Conservation (phyloP, 2,888 invertebrate species). For the Octonoba sinensis region DNA sequence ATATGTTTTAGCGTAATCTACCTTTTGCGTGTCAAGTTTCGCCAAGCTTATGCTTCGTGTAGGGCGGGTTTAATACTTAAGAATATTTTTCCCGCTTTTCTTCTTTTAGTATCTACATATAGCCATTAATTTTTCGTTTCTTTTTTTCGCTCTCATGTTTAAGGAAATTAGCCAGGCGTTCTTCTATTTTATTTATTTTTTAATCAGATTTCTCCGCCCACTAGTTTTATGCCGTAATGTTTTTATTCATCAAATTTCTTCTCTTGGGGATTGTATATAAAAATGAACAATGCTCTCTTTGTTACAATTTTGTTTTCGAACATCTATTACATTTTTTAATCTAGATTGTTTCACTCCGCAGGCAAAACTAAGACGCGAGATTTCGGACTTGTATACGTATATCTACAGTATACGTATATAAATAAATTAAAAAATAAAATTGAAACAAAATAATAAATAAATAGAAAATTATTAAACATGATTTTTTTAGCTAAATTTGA, state of each 20-base stretch:
- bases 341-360: no score
- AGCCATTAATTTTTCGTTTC: conserved; percentile 36
- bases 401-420: no score
- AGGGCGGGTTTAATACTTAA: not conserved
- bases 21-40: not conserved
- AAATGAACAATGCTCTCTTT: not conserved
- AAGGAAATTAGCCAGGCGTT: conserved; percentile 52
- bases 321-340: no score
- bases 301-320: no score
- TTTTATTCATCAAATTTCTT: conserved; percentile 39
- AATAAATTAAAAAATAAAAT: no score
- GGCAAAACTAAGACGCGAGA: no score
- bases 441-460: no score
- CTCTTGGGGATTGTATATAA: conserved; percentile 3
- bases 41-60: conserved; percentile 11
- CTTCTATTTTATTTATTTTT: conserved; percentile 24
- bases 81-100: conserved; percentile 10
- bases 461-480: no score
- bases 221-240: conserved; percentile 38
- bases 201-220: conserved; percentile 33
- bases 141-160: conserved; percentile 25
- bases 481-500: no score
- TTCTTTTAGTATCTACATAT: conserved; percentile 36
- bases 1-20: no score
- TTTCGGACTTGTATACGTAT: no score